A percentile compares a stretch with the other conserved stretches of the same genome.
These are phyloP conservation scores for Myxocyprinus asiaticus DNA, from an alignment of 2,113 vertebrate genomes.

Conservation along the genomic window DNA sequence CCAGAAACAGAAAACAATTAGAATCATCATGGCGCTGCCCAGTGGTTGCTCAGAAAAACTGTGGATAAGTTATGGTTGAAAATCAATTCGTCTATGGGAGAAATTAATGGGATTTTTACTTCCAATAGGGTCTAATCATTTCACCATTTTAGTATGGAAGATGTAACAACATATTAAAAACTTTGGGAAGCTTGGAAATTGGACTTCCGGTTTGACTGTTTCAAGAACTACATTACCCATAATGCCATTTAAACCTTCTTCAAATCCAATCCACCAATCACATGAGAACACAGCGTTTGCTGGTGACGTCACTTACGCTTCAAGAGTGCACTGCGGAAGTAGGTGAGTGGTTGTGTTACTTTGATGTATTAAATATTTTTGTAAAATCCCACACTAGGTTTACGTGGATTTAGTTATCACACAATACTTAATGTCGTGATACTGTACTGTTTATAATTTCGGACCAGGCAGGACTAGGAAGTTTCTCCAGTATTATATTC, in stretches of 20 bases:
- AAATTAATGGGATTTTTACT: too few relatives aligned
- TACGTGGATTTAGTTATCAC: neutral
- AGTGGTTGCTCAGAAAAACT: too few relatives aligned
- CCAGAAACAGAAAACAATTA: too few relatives aligned
- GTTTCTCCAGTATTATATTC: neutral
- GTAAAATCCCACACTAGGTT: neutral
- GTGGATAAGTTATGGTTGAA: too few relatives aligned
- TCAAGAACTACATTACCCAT: slow-evolving; percentile 41
- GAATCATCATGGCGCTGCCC: too few relatives aligned
- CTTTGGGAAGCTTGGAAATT: too few relatives aligned
- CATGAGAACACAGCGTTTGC: slow-evolving; percentile 45
- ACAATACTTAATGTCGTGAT: neutral
- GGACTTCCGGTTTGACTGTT: too few relatives aligned
- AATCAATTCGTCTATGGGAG: too few relatives aligned
- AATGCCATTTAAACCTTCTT: neutral
- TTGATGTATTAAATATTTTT: neutral
- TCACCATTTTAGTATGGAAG: too few relatives aligned
- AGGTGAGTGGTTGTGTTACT: slow-evolving; percentile 19
- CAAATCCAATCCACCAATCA: slow-evolving; percentile 64
- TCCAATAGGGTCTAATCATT: too few relatives aligned
- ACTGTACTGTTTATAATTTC: neutral
- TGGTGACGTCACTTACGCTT: neutral
- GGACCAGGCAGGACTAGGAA: neutral
- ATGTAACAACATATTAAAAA: too few relatives aligned
- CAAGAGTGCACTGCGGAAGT: slow-evolving; percentile 55